Conservation (phyloP, 2,888 invertebrate genomes). For the Icerya purchasi region DNA sequence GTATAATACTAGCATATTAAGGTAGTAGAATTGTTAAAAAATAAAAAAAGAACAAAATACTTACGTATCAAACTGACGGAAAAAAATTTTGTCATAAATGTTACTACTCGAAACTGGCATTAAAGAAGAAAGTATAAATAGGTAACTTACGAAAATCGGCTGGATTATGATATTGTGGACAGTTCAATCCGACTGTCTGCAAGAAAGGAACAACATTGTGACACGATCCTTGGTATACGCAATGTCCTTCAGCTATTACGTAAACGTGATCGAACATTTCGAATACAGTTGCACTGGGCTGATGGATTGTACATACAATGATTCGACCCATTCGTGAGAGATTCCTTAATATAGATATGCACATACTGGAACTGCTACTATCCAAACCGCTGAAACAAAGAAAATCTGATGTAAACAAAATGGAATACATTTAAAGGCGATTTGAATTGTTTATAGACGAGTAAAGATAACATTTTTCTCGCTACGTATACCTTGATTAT, state of each 20-base stretch:
- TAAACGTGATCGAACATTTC: conserved; percentile 36
- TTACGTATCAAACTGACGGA: background rate
- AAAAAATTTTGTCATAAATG: background rate
- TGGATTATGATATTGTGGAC: conserved; percentile 38
- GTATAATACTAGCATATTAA: too few relatives aligned
- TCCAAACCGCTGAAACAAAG: conserved; percentile 34
- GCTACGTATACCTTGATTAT: too few relatives aligned
- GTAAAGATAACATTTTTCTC: too few relatives aligned
- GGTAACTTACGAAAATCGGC: conserved; percentile 33
- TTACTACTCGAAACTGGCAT: too few relatives aligned
- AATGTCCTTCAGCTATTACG: conserved; percentile 33
- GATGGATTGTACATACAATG: conserved; percentile 37
- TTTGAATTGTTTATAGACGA: too few relatives aligned
- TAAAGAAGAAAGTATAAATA: background rate
- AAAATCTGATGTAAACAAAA: too few relatives aligned
- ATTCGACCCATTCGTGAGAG: conserved; percentile 31
- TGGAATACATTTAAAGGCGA: too few relatives aligned
- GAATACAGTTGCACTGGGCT: conserved; percentile 35
- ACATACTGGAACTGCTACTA: conserved; percentile 32
- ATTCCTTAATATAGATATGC: conserved; percentile 30
- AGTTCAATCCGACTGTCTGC: conserved; percentile 29
- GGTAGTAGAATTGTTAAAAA: too few relatives aligned
- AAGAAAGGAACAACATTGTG: conserved; percentile 31
- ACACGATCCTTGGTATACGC: conserved; percentile 33
- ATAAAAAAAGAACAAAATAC: background rate